Conservation (phyloP, 2,113 vertebrate species). For the Dromaius novaehollandiae region DNA sequence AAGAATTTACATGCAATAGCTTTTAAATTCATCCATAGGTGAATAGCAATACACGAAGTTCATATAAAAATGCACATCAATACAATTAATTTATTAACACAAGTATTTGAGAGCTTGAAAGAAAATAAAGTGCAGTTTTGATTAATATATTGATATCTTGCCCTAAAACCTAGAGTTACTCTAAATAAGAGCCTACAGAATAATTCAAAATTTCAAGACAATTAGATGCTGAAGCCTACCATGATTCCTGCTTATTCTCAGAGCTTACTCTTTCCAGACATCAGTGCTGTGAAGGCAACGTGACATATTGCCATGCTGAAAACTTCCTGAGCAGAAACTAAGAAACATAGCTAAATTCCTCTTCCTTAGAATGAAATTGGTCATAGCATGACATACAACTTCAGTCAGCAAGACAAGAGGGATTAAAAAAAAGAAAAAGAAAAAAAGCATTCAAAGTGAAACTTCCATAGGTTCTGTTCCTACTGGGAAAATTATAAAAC, state of each 20-base stretch:
- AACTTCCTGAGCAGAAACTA: not conserved
- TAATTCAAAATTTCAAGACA: not conserved
- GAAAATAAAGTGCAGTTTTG: not conserved
- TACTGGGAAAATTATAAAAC: too few species aligned
- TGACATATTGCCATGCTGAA: not conserved
- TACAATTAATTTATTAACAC: not conserved
- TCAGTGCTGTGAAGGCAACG: not conserved
- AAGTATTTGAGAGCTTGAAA: not conserved
- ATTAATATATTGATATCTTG: not conserved
- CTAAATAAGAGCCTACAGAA: not conserved
- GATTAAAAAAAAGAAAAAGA: not conserved
- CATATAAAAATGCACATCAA: not conserved
- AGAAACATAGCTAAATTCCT: not conserved
- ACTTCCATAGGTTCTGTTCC: too few species aligned
- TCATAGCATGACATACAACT: not conserved
- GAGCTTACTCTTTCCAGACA: not conserved
- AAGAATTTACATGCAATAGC: not conserved
- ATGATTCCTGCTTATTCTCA: not conserved
- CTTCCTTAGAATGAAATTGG: not conserved
- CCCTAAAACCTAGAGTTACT: not conserved
- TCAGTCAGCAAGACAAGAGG: not conserved
- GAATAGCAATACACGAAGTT: too few species aligned
- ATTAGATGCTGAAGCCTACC: not conserved
- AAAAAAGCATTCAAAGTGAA: not conserved
- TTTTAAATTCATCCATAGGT: not conserved